Conservation (phyloP, 2,888 invertebrate species). For the Sminthurinus aureus region DNA sequence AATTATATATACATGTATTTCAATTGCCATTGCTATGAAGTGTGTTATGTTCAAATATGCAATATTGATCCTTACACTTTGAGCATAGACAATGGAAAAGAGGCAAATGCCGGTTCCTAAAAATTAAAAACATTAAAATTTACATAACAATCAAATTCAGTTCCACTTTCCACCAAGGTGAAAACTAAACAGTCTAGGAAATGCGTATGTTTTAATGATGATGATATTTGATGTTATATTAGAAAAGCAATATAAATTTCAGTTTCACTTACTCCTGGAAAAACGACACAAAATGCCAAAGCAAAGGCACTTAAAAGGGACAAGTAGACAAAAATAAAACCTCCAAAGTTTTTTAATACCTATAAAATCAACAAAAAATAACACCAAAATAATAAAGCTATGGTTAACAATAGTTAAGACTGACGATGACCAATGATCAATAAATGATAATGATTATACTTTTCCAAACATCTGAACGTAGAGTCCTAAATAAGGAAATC, state of each 20-base stretch:
- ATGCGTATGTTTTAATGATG: no score
- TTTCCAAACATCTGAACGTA: slow-evolving; percentile 90
- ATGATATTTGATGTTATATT: not conserved
- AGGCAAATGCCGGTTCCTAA: slow-evolving; percentile 35
- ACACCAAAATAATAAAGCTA: no score
- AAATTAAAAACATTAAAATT: no score
- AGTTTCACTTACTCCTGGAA: slow-evolving; percentile 64
- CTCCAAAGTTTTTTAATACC: slow-evolving; percentile 76
- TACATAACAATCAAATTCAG: not conserved
- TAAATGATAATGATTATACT: no score
- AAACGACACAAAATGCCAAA: slow-evolving; percentile 81
- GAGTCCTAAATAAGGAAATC: slow-evolving; percentile 84
- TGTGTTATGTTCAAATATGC: no score
- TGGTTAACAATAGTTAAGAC: no score
- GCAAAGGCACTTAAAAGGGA: slow-evolving; percentile 82
- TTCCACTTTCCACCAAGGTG: not conserved
- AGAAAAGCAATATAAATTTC: no score
- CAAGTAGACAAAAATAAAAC: slow-evolving; percentile 81
- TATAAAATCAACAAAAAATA: slow-evolving; percentile 44
- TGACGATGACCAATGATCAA: not conserved
- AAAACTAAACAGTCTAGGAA: no score
- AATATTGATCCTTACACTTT: no score
- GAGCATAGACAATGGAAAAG: slow-evolving; percentile 21
- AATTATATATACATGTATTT: no score
- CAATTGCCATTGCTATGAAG: no score